Evolutionary conservation across 2,888 invertebrate genomes (phyloP), one percentile per base, ranked within the genome.

Genomic region (Yponomeuta sedellus): DNA sequence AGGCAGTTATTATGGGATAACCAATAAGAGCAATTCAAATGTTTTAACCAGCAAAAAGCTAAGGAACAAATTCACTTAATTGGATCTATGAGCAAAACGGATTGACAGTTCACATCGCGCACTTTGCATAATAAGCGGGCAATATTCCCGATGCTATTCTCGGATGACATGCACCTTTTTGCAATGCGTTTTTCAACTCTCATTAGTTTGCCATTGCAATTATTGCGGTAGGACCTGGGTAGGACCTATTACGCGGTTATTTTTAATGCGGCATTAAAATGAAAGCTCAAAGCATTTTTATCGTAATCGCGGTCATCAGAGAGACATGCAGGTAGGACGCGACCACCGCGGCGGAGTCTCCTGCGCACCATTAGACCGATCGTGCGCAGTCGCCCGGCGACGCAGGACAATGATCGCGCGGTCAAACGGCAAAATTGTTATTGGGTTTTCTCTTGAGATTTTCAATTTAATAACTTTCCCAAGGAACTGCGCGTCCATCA

Each of bases 251-350:
- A 79, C 75, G 75, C 69, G 74, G 78, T 78, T 84, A 82, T 82
- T 82, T 85, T 82, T 79, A 77, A 80, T 74, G 72, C 72, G 72
- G 73, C 72, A 80, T 80, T 79, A 81, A 81, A 80, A 78, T 74
- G 77, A 82, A 80, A 80, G 77, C 73, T 70, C 72, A 71, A 70
- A 68, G 72, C 74, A 77, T 81, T 83, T 82, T 83, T 83, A 83
- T 82, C 76, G 77, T 83, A 82, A 84, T 84, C 77, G 79, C 68
- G 70, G 79, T 76, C 81, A 82, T 81, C 77, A 79, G 75, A 76
- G 65, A 39, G 28, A 40, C 61, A 65, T 20, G 22, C 20, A 22
- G 22, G 1, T 40, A 44, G 44, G 44, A 52, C 16, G 64, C 34
- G 44, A 62, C 56, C 39, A 56, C 61, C 28, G 57, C 16, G 19